Conservation (phyloP, 2,113 vertebrate genomes). For the Daubentonia madagascariensis region DNA sequence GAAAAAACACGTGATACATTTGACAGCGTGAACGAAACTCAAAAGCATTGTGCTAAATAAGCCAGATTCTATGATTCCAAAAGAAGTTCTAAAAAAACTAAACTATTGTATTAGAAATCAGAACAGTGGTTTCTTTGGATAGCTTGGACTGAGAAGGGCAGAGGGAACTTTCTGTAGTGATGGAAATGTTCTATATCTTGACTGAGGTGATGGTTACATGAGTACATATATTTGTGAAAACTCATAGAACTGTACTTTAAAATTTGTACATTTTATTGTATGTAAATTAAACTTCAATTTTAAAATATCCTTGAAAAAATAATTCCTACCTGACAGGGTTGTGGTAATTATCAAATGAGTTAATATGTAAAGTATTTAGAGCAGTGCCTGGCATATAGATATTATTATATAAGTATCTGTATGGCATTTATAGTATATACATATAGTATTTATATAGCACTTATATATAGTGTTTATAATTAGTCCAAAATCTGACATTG, state of each 20-base stretch:
- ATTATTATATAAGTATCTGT: neutral
- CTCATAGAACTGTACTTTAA: neutral
- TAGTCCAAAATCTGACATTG: neutral
- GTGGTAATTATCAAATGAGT: conserved; percentile 3
- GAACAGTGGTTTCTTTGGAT: neutral
- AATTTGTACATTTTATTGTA: neutral
- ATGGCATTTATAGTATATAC: neutral
- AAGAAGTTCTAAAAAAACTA: neutral
- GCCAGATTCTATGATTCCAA: neutral
- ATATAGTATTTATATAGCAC: neutral
- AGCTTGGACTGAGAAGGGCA: neutral
- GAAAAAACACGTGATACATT: neutral
- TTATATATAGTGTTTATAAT: neutral
- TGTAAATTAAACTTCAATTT: neutral
- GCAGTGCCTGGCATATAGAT: neutral
- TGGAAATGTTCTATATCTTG: neutral
- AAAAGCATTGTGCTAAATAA: neutral
- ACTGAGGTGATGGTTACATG: neutral
- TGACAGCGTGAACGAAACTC: neutral
- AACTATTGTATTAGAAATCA: neutral
- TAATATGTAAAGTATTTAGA: neutral
- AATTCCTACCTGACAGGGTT: neutral
- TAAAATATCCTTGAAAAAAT: conserved; percentile 40
- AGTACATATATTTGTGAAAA: neutral
- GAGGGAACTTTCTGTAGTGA: neutral